A percentile compares a stretch with the other conserved stretches of the same genome.
Conservation (phyloP, 92 coral and sea anemone genomes). For the Metridium senile region DNA sequence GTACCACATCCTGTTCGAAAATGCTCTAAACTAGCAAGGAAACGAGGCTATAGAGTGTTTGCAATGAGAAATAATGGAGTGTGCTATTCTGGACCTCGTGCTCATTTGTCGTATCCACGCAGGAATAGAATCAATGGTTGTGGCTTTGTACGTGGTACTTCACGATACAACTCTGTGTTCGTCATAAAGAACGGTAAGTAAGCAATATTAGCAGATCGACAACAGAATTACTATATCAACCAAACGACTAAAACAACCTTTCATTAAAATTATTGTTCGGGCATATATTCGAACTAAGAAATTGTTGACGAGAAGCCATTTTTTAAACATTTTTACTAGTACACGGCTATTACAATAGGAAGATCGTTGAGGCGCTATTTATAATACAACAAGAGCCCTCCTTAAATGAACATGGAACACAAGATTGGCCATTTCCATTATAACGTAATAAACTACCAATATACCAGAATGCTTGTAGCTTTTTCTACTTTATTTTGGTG, state of each 20-base stretch:
- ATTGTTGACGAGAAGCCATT: too few species aligned
- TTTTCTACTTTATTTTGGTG: too few species aligned
- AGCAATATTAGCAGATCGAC: not conserved
- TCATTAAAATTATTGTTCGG: too few species aligned
- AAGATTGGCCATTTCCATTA: too few species aligned
- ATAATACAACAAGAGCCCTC: too few species aligned
- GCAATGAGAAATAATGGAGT: constrained; percentile 30
- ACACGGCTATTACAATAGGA: too few species aligned
- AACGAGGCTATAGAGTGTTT: constrained; percentile 33
- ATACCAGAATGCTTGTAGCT: too few species aligned
- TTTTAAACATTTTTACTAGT: too few species aligned
- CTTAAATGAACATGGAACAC: too few species aligned
- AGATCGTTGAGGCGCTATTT: too few species aligned
- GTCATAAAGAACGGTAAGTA: constrained; percentile 34
- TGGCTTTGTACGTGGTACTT: constrained; percentile 26
- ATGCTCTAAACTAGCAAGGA: constrained; percentile 33
- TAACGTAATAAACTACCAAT: too few species aligned
- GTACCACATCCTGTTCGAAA: constrained; percentile 26
- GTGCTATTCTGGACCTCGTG: constrained; percentile 49
- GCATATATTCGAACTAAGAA: too few species aligned
- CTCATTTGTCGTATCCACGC: constrained; percentile 19
- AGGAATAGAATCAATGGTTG: constrained; percentile 23
- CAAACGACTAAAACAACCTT: not conserved
- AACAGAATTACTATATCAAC: not conserved
- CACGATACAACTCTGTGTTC: constrained; percentile 33